Evolutionary conservation across 2,888 invertebrate species (phyloP), one percentile per base, ranked within the genome.

Genomic region (Callyntrura sp.): DNA sequence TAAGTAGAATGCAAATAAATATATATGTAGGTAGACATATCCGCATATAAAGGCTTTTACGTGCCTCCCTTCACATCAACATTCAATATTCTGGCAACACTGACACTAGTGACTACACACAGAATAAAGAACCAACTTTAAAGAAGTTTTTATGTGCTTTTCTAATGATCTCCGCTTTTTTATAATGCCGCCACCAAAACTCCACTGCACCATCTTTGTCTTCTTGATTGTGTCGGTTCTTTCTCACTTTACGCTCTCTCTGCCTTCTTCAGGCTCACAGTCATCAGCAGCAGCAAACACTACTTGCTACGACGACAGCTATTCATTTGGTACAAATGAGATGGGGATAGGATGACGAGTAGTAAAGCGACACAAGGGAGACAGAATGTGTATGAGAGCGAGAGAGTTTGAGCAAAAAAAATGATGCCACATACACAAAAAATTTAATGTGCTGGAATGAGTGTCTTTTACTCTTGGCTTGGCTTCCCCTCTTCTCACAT

Each of bases 271-370:
- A 20, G 23, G n/a, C 51, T 60, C 25, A 65, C 14, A 23, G 23
- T 17, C 20, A 60, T 60, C 60, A 23, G 23, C 51, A 81, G 62
- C n/a, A 57, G n/a, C n/a, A n/a, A n/a, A n/a, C n/a, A n/a, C n/a
- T n/a, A n/a, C n/a, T n/a, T n/a, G n/a, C n/a, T n/a, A 20, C 60
- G 43, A 62, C 28, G 57, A 79, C 43, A 81, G 62, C 25, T 25
- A 81, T 81, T 81, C 81, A 81, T 62, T 81, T 62, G 43, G 81
- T 81, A 81, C 81, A 81, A 81, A 81, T 81, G 81, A 86, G 76
- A 78, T 60, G 78, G 78, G 62, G 78, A 73, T n/a, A n/a, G n/a
- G 6, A 35, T 35, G 35, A 35, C 35, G 35, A 35, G 35, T 6
- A 35, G 76, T 25, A 85, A 73, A 57, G 76, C 73, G 73, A 60